Evolutionary conservation across 2,797 vertebrate species (phyloP).

Genomic region (Notolabrus celidotus): DNA sequence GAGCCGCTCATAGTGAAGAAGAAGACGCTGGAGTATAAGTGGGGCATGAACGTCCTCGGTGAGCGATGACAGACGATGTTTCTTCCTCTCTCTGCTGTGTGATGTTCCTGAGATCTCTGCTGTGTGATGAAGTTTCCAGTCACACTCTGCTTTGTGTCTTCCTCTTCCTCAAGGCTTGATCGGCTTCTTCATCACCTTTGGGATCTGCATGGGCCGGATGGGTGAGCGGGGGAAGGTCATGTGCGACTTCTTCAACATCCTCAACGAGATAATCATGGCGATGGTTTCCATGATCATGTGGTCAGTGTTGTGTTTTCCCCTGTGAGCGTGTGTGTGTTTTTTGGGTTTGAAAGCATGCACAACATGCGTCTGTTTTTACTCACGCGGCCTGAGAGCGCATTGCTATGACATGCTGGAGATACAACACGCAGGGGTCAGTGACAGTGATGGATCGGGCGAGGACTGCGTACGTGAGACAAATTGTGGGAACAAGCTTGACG

Average conservation of each 20-base stretch:
- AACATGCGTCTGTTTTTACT: conserved; percentile 56
- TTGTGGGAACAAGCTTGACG: conserved; percentile 44
- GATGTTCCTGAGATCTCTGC: not conserved
- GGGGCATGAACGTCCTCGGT: conserved; percentile 92
- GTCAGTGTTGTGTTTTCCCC: conserved; percentile 74
- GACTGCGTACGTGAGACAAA: conserved; percentile 33
- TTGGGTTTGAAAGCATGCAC: not conserved
- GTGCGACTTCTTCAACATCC: conserved; percentile 91
- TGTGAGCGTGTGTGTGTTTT: conserved; percentile 22
- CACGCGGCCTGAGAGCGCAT: conserved; percentile 25
- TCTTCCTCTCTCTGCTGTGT: not conserved
- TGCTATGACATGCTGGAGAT: conserved; percentile 63
- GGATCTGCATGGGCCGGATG: conserved; percentile 90
- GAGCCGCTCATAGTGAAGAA: conserved; percentile 76
- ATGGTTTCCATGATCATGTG: conserved; percentile 92
- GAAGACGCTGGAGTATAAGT: conserved; percentile 89
- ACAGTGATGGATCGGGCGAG: conserved; percentile 61
- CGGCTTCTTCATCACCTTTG: conserved; percentile 92
- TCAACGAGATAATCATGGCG: conserved; percentile 92
- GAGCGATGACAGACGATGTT: conserved; percentile 40
- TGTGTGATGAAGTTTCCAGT: not conserved
- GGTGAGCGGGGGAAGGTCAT: conserved; percentile 87
- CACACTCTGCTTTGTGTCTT: conserved; percentile 23
- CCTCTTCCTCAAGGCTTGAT: conserved; percentile 83
- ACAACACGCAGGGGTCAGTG: conserved; percentile 45